A percentile compares a stretch with the other conserved stretches of the same genome.
Evolutionary conservation across 2,113 vertebrate species (phyloP).

Genomic region (pig (Sus scrofa)): DNA sequence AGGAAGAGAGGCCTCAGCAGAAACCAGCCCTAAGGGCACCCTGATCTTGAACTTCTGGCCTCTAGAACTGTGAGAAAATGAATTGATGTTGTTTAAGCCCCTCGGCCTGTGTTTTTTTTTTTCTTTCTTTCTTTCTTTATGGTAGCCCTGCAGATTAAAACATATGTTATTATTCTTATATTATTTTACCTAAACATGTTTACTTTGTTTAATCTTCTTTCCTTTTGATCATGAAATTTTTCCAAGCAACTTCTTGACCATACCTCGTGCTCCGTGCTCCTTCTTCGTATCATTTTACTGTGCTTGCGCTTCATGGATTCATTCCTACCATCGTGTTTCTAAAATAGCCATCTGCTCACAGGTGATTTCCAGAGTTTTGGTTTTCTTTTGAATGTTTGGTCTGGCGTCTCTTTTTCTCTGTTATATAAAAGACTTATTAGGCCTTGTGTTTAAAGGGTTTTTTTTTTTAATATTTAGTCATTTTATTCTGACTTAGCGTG

Average conservation of each 20-base stretch:
- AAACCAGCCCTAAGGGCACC: background rate
- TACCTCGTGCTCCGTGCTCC: background rate
- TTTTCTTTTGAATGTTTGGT: slow-evolving; percentile 27
- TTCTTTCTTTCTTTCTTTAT: background rate
- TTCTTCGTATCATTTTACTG: background rate
- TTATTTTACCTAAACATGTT: background rate
- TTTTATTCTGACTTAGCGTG: background rate
- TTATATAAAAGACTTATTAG: slow-evolving; percentile 9
- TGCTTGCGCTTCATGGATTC: background rate
- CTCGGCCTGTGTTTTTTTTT: background rate
- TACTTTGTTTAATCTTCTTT: background rate
- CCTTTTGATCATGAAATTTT: slow-evolving; percentile 40
- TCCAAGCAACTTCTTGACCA: background rate
- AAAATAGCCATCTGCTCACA: background rate
- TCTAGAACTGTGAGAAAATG: slow-evolving; percentile 20
- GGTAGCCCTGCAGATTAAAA: background rate
- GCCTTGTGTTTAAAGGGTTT: background rate
- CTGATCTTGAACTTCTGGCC: background rate
- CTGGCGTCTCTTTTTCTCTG: slow-evolving; percentile 4
- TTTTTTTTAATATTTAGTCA: background rate
- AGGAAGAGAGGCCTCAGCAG: background rate
- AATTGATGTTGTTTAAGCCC: background rate
- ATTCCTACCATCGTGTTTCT: background rate
- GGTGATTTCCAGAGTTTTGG: slow-evolving; percentile 1
- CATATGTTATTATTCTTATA: background rate